Evolutionary conservation across 2,888 invertebrate genomes (phyloP).

Genomic region (Eledone cirrhosa): DNA sequence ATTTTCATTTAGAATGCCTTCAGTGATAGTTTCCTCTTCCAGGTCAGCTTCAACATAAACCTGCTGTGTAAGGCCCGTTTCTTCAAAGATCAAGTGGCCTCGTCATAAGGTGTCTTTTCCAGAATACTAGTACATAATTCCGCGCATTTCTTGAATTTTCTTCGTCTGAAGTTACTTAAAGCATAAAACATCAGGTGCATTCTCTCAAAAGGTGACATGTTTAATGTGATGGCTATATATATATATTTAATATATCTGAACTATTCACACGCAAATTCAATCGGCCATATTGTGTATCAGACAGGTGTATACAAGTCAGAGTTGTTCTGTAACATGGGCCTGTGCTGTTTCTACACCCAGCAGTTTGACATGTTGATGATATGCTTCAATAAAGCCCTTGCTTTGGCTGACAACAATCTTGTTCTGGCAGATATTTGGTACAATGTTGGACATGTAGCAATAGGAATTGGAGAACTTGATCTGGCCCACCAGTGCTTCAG

Average conservation of each 20-base stretch:
- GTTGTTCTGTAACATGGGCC: conserved; percentile 87
- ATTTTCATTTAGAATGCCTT: conserved; percentile 80
- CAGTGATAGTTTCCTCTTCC: conserved; percentile 83
- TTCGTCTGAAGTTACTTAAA: conserved; percentile 70
- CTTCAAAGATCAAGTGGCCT: conserved; percentile 92
- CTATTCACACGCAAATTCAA: neutral
- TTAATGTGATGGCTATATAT: neutral
- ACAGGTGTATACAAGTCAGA: conserved; percentile 95
- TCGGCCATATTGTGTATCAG: conserved; percentile 63
- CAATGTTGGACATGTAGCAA: conserved; percentile 91
- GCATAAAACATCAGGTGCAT: conserved; percentile 74
- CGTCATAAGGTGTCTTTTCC: conserved; percentile 81
- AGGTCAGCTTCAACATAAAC: conserved; percentile 88
- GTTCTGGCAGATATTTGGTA: conserved; percentile 90
- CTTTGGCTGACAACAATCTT: conserved; percentile 75
- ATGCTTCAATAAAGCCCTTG: conserved; percentile 90
- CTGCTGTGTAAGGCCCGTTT: conserved; percentile 86
- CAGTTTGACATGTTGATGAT: conserved; percentile 94
- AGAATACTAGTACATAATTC: conserved; percentile 82
- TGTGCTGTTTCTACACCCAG: conserved; percentile 97
- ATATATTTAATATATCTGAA: too few relatives aligned
- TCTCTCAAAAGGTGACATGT: neutral
- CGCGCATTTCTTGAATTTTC: conserved; percentile 87
- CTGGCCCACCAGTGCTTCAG: conserved; percentile 84
- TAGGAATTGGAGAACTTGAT: conserved; percentile 83